These are phyloP conservation scores for Tribolium madens DNA, from an alignment of 1,140 invertebrate species.

Conservation along the genomic window DNA sequence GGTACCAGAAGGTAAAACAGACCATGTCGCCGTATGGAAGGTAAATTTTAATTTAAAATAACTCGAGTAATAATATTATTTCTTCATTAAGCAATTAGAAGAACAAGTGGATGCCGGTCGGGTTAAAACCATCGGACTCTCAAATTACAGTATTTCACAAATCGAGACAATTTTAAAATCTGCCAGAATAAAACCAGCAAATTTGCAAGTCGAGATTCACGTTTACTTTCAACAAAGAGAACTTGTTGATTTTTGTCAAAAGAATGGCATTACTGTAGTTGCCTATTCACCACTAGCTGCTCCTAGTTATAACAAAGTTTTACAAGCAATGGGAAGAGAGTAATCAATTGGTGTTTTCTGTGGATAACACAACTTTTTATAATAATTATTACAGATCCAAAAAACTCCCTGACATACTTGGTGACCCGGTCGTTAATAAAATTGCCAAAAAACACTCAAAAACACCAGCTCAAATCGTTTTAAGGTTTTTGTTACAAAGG, in stretches of 20 bases:
- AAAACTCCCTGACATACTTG: conserved; percentile 74
- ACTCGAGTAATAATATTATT: not conserved
- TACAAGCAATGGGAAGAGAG: conserved; percentile 52
- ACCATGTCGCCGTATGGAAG: conserved; percentile 79
- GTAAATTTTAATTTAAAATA: conserved; percentile 57
- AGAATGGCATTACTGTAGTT: conserved; percentile 78
- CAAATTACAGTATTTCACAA: conserved; percentile 81
- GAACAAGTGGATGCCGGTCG: conserved; percentile 74
- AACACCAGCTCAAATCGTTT: conserved; percentile 73
- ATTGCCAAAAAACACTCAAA: conserved; percentile 73
- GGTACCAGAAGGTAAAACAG: conserved; percentile 74
- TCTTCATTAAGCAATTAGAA: conserved; percentile 75
- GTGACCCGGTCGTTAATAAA: conserved; percentile 73
- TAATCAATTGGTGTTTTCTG: not conserved
- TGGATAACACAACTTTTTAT: not conserved
- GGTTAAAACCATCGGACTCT: conserved; percentile 78
- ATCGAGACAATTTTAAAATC: conserved; percentile 74
- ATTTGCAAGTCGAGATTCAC: conserved; percentile 84
- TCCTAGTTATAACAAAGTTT: conserved; percentile 70
- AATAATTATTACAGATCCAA: not conserved
- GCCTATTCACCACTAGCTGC: conserved; percentile 87
- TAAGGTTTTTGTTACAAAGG: conserved; percentile 71
- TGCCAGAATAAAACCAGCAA: conserved; percentile 76
- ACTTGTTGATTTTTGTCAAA: conserved; percentile 78
- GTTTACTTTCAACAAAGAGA: conserved; percentile 83